Percentiles rank a stretch among this genome's conserved stretches.
phyloP scores from a whole-genome alignment of 30 jellyfish, hydroid and myxozoan genomes.

The Clytia hemisphaerica region DNA sequence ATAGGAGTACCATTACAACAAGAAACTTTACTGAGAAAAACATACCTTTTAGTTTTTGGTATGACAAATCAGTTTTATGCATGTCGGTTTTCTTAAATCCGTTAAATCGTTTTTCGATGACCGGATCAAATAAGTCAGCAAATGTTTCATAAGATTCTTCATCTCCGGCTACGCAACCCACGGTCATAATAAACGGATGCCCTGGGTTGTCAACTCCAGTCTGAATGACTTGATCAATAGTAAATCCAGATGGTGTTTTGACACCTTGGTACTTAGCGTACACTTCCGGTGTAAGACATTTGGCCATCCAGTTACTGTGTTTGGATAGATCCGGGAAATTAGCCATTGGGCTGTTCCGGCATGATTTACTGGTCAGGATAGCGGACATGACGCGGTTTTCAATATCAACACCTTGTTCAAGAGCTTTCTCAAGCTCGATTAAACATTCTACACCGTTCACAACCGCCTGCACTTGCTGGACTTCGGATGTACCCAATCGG shows the following conservation, averaged over 20 bases:
- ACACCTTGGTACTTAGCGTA: conserved; percentile 7
- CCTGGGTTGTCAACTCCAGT: conserved; percentile 94
- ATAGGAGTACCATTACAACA: too few species aligned
- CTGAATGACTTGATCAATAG: conserved; percentile 65
- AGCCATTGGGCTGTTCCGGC: background rate
- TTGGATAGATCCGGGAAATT: conserved; percentile 40
- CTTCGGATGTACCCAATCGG: conserved; percentile 83
- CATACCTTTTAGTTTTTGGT: conserved; percentile 42
- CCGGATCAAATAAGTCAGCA: conserved; percentile 67
- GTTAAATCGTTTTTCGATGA: conserved; percentile 60
- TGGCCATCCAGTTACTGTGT: conserved; percentile 53
- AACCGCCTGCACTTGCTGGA: background rate
- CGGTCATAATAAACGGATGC: conserved; percentile 75
- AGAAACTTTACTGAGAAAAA: too few species aligned
- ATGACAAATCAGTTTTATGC: conserved; percentile 67
- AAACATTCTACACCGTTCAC: background rate
- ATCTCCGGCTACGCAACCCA: conserved; percentile 88
- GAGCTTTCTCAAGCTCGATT: background rate
- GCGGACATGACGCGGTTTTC: background rate
- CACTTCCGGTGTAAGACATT: conserved; percentile 26
- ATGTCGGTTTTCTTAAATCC: conserved; percentile 67
- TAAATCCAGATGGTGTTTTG: conserved; percentile 60
- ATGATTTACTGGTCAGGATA: background rate
- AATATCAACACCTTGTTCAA: background rate
- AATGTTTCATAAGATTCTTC: conserved; percentile 67